These are phyloP conservation scores for Epicauta chinensis DNA, from an alignment of 1,140 invertebrate genomes.

Conservation along the genomic window DNA sequence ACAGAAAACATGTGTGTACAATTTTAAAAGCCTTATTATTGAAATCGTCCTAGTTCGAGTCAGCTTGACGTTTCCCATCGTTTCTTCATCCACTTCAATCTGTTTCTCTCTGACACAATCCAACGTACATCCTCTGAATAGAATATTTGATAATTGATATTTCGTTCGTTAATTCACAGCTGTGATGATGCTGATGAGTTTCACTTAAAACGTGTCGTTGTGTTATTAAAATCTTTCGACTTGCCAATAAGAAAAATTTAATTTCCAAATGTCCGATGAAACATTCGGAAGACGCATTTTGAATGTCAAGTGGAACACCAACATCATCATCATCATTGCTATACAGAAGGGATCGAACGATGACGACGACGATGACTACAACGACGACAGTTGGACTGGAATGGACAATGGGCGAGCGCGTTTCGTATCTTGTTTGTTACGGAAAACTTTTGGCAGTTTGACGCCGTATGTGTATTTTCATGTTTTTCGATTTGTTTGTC, in stretches of 20 bases:
- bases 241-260: constrained; percentile 20
- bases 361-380: constrained; percentile 8
- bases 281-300: constrained; percentile 20
- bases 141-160: constrained; percentile 34
- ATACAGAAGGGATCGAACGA: constrained; percentile 14
- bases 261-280: constrained; percentile 25
- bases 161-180: constrained; percentile 31
- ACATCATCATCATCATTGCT: constrained; percentile 15
- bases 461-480: constrained; percentile 32
- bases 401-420: constrained; percentile 30
- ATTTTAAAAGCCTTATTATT: no score
- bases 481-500: constrained; percentile 27
- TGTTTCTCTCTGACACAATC: no score
- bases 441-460: constrained; percentile 38
- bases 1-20: no score
- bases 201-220: constrained; percentile 26
- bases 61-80: neutral
- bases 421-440: constrained; percentile 33
- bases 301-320: constrained; percentile 19
- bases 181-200: constrained; percentile 20
- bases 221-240: constrained; percentile 28
- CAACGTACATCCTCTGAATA: neutral
- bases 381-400: constrained; percentile 12
- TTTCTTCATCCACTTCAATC: neutral
- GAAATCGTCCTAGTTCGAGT: neutral